Base-by-base conservation (phyloP, 2,113 vertebrate genomes). In the Antechinus stuartii region DNA sequence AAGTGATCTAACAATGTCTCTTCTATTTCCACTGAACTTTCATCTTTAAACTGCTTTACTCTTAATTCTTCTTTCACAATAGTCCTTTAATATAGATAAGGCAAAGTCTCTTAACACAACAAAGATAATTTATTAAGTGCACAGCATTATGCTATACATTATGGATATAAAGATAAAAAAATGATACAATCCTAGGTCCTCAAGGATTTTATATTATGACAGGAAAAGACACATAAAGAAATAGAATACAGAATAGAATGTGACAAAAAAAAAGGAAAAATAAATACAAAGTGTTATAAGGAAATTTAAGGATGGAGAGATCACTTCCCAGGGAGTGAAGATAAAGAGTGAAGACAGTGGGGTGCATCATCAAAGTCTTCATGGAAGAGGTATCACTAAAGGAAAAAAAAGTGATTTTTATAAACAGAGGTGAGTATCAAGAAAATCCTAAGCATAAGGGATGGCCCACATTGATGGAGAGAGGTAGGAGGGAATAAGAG, bases 1-100 rank as follows among this genome's bases (percentile, higher is more conserved):
- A 92, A 95, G 56, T 76, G 49, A 94, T 49, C 47, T 90, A 94
- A 46, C 26, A 92, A 47, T 0, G 92, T 92, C 54, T 8, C 52
- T 90, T 91, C 56, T 49, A 90, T 57, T 95, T 61, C 52, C 50
- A 94, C 42, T 91, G 68, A 24, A 49, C 6, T 68, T 57, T 57
- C 46, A 89, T 11, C 89, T 91, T 91, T 26, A 92, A 91, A 93
- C 25, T 89, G 27, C 55, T 94, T 93, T 93, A 25, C 93, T 2
- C 61, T 76, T 22, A 76, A n/a, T 42, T 76, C 35, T 53, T 50
- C 24, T 54, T 47, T 90, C 54, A 68, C 35, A 93, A 47, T 5
- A 68, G 91, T 56, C 55, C 92, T 54, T 76, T 92, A 90, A 96
- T 90, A 94, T 47, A 90, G 12, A 68, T 57, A 46, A 92, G 94